These are phyloP conservation scores for Halcyon malimbica DNA, from an alignment of 2,113 vertebrate genomes.

Conservation along the genomic window DNA sequence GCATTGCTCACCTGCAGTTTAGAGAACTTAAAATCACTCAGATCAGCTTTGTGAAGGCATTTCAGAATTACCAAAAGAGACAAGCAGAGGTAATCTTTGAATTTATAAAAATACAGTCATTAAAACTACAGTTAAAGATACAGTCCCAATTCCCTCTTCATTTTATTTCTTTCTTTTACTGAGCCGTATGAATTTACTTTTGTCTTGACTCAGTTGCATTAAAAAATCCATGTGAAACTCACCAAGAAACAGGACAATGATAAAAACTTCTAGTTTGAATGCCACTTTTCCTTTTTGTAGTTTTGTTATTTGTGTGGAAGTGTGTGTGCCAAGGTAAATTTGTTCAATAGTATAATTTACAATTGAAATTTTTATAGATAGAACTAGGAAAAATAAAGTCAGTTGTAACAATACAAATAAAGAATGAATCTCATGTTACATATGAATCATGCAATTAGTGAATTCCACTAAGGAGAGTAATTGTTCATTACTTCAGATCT, in stretches of 20 bases:
- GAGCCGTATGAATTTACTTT: neutral
- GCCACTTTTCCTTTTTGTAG: neutral
- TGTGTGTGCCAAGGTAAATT: neutral
- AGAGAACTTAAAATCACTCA: neutral
- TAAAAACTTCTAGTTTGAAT: neutral
- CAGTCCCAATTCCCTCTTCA: neutral
- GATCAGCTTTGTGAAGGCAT: neutral
- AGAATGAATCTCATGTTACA: neutral
- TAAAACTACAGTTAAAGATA: neutral
- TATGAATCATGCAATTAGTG: constrained; percentile 47
- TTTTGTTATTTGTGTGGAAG: neutral
- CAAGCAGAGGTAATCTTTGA: neutral
- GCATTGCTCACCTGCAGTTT: neutral
- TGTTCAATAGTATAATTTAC: neutral
- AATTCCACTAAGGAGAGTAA: constrained; percentile 29
- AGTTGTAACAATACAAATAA: neutral
- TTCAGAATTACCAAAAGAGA: neutral
- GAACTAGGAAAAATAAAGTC: neutral
- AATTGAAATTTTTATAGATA: neutral
- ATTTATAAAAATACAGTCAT: neutral
- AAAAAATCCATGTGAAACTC: neutral
- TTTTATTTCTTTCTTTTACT: neutral
- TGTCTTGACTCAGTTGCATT: neutral
- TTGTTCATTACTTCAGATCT: constrained; percentile 50
- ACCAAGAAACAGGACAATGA: neutral